Evolutionary conservation across 2,888 invertebrate species (phyloP), one percentile per base, ranked within the genome.

Genomic region (Nemapogon koenigi): DNA sequence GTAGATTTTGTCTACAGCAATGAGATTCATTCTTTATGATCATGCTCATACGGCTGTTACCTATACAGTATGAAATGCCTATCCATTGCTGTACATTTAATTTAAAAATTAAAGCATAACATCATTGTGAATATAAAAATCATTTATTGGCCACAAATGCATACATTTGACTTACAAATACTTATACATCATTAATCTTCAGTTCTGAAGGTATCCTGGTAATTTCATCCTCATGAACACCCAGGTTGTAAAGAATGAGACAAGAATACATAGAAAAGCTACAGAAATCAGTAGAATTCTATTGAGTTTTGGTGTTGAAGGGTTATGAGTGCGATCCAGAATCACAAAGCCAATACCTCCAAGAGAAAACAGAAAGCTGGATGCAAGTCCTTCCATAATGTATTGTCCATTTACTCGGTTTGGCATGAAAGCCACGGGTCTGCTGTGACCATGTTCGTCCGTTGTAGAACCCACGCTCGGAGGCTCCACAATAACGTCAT

Each of bases 191-290:
- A 28, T 16, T 10, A 16, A 43, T 31, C 48, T 44, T 71, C 75
- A 85, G 48, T 83, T 83, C 50, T 88, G 88, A 49, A 89, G 68
- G 59, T 89, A 89, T 30, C 89, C 89, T 58, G 98, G 98, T 49
- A 99, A 67, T 75, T 98, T 98, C 94, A 99, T 98, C 52, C 93
- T 85, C 97, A 98, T 98, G 63, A 99, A 98, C 43, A 97, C 88
- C 89, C 96, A 94, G 45, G 96, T 96, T 29, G 95, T 94, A 51
- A 94, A 90, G 73, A 97, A 98, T 3, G 97, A 96, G 3, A 98
- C 89, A 18, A 96, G 70, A 43, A 98, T 91, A 56, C 93, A 93
- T 29, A 94, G 84, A 58, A 96, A 95, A 28, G 96, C 97, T 44
- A 97, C 90, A 42, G 89, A 89, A 42, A 93, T 90, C 14, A 98